Evolutionary conservation across 2,113 vertebrate species (phyloP).

Genomic region (Otis tarda): DNA sequence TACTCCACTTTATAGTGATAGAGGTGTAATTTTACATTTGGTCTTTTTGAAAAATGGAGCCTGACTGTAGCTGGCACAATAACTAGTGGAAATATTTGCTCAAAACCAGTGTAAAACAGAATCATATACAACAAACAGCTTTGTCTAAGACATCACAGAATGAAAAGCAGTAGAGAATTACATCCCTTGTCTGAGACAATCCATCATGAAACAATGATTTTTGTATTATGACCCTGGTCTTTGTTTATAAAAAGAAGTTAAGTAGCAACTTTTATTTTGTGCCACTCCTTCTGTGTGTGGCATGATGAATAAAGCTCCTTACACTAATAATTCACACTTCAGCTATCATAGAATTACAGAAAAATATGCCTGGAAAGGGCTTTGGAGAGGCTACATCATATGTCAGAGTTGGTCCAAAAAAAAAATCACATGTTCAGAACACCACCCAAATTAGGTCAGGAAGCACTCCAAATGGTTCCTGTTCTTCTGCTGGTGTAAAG

Average conservation of each 20-base stretch:
- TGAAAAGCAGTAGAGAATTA: not conserved
- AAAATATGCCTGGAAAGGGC: not conserved
- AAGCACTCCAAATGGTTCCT: not conserved
- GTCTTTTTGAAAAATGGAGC: not conserved
- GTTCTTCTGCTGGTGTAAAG: not conserved
- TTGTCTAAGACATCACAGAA: not conserved
- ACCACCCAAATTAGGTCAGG: not conserved
- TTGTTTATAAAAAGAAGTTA: not conserved
- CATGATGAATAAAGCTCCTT: not conserved
- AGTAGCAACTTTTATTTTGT: not conserved
- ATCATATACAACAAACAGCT: not conserved
- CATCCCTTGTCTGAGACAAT: not conserved
- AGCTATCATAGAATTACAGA: not conserved
- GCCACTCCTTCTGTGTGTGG: not conserved
- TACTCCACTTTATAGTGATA: not conserved
- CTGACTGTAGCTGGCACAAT: not conserved
- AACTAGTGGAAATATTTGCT: not conserved
- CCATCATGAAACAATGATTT: not conserved
- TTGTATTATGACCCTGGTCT: not conserved
- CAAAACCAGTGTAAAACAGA: not conserved
- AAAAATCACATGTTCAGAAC: not conserved
- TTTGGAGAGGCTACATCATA: not conserved
- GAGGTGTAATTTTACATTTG: not conserved
- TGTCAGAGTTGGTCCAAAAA: not conserved
- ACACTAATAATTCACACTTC: conserved; percentile 2